Evolutionary conservation across 2,888 invertebrate species (phyloP).

Genomic region (Acanthopleura granulata): DNA sequence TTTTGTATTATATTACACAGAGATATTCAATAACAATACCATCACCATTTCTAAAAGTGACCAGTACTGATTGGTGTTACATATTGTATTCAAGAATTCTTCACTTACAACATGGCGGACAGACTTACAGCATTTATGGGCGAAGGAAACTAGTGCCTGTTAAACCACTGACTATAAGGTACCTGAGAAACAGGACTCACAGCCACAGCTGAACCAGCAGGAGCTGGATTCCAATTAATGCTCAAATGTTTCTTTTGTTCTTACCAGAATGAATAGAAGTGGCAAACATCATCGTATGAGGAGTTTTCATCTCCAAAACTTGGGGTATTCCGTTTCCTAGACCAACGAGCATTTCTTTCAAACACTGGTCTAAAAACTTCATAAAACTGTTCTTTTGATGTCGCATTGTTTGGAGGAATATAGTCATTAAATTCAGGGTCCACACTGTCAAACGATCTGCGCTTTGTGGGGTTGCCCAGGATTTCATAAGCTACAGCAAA

Average conservation of each 20-base stretch:
- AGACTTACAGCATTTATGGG: no score
- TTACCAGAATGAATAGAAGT: slow-evolving; percentile 98
- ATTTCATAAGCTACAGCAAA: slow-evolving; percentile 84
- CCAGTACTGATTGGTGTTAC: no score
- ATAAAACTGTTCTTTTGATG: slow-evolving; percentile 84
- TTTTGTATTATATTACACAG: no score
- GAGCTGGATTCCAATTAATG: no score
- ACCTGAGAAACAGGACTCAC: no score
- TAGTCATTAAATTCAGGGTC: slow-evolving; percentile 94
- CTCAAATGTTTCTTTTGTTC: slow-evolving; percentile 16
- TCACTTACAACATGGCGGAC: no score
- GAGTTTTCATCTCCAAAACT: slow-evolving; percentile 83
- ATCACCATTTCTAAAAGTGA: no score
- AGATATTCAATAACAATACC: no score
- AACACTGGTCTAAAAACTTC: slow-evolving; percentile 72
- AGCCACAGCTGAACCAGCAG: no score
- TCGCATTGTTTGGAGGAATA: slow-evolving; percentile 80
- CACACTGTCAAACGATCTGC: slow-evolving; percentile 95
- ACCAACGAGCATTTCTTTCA: slow-evolving; percentile 82
- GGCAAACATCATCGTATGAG: slow-evolving; percentile 86
- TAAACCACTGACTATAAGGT: no score
- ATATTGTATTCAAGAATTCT: no score
- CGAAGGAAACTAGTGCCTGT: no score
- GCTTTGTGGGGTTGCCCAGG: slow-evolving; percentile 82
- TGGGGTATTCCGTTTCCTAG: slow-evolving; percentile 88